Base-by-base conservation (phyloP, 2,113 vertebrate genomes). In the Vulpes ferrilata region DNA sequence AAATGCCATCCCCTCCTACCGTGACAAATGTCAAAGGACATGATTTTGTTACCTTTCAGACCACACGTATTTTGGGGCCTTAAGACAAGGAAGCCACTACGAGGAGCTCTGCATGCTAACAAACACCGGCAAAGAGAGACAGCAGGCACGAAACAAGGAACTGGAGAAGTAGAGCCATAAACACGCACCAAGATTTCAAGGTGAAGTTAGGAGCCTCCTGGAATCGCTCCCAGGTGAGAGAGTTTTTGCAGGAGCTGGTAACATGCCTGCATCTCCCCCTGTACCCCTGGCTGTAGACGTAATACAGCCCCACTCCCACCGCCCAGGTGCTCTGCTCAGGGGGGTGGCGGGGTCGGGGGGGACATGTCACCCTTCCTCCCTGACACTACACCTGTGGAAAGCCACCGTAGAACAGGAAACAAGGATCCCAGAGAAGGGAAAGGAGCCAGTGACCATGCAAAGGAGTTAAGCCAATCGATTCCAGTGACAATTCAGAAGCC, bases 271-370 rank as follows among this genome's bases (percentile, higher is more conserved):
- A 69, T 4, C 38, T 62, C n/a, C 79, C 22, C 20, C 53, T 65
- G 30, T 0, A 4, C 19, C 53, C 11, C 57, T 90, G 43, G 19
- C 25, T 60, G 7, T 23, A 76, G 69, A 57, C 59, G 85, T 25
- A 25, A 13, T 19, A 11, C 9, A 51, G 38, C 20, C 11, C 43
- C 43, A 60, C 17, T 92, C 48, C 38, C 79, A 55, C 16, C 27
- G 81, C 81, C 87, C 90, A 97, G 83, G 96, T 93, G 86, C 85
- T 96, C 91, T 90, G 43, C 59, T 97, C 92, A 35, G 79, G 85
- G 90, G 94, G 93, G 97, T 93, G 35, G 79, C 81, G 90, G 92
- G 93, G 97, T 93, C 35, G 79, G 85, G 90, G 94, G 93, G 97
- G 96, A 96, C n/a, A 79, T 67, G 69, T 95, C 87, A 79, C 91